Conservation (phyloP, 2,888 invertebrate species). For the Craniophora ligustri region DNA sequence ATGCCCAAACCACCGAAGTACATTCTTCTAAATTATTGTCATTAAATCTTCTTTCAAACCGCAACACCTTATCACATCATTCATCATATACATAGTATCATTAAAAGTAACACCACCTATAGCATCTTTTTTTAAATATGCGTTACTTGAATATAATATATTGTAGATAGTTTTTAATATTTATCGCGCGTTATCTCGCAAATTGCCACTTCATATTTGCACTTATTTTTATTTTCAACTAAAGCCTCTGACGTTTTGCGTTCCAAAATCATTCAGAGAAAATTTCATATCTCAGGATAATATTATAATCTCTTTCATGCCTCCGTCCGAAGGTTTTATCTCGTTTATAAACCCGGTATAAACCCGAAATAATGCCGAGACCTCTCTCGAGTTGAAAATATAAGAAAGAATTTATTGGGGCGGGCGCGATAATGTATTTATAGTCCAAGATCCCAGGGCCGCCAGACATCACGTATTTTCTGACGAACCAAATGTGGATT, state of each 20-base stretch:
- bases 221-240: constrained; percentile 15
- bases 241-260: constrained; percentile 38
- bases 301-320: constrained; percentile 53
- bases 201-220: not conserved
- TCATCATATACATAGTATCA: too few relatives aligned
- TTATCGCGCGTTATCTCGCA: not conserved
- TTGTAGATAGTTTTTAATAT: too few relatives aligned
- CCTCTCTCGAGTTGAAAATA: constrained; percentile 38
- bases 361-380: constrained; percentile 58
- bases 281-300: constrained; percentile 48
- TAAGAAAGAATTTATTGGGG: constrained; percentile 8
- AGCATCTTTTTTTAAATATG: too few relatives aligned
- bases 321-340: constrained; percentile 50
- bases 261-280: constrained; percentile 41
- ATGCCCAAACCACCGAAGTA: too few relatives aligned
- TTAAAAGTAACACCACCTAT: too few relatives aligned
- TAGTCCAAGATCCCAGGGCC: too few relatives aligned
- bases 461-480: too few relatives aligned
- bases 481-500: too few relatives aligned
- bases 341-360: constrained; percentile 59
- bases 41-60: too few relatives aligned
- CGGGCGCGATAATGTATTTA: not conserved
- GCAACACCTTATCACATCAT: too few relatives aligned
- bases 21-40: too few relatives aligned
- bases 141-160: too few relatives aligned